Conservation (phyloP, 1,140 invertebrate genomes). For the Sesamia nonagrioides region DNA sequence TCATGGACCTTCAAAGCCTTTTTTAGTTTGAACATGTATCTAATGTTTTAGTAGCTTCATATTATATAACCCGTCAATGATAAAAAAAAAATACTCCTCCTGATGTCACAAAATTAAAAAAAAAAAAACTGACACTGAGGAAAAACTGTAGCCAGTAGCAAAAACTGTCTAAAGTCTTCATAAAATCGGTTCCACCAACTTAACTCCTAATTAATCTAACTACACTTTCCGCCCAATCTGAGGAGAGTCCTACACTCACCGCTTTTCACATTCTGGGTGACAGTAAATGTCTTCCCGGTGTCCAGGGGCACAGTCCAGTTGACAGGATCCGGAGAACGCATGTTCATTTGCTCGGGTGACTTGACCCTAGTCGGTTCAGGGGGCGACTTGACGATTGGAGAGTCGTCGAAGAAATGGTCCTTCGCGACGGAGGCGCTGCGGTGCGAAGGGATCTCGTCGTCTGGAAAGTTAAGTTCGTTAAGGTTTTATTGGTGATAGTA, state of each 20-base stretch:
- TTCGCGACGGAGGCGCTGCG: constrained; percentile 86
- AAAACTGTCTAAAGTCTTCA: not conserved
- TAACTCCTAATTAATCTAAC: constrained; percentile 68
- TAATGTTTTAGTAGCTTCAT: too few relatives aligned
- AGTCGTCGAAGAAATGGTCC: constrained; percentile 86
- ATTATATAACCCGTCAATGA: too few relatives aligned
- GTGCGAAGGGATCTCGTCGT: constrained; percentile 82
- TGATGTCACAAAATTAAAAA: not conserved
- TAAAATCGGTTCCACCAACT: constrained; percentile 60
- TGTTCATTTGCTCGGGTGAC: constrained; percentile 96
- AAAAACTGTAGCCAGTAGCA: not conserved
- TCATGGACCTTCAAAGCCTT: too few relatives aligned
- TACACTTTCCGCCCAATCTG: constrained; percentile 73
- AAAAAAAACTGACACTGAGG: not conserved
- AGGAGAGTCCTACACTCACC: constrained; percentile 88
- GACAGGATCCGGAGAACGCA: constrained; percentile 96
- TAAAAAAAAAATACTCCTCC: constrained; percentile 5
- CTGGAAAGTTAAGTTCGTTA: constrained; percentile 62
- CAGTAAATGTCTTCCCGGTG: constrained; percentile 96
- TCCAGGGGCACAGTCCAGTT: constrained; percentile 98
- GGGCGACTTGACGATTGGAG: constrained; percentile 93
- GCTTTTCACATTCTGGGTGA: constrained; percentile 96
- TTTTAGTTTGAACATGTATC: too few relatives aligned
- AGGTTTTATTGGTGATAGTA: not conserved
- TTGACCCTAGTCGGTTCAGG: constrained; percentile 97